Conservation (phyloP, 1,140 invertebrate species). For the Sweltsa coloradensis region DNA sequence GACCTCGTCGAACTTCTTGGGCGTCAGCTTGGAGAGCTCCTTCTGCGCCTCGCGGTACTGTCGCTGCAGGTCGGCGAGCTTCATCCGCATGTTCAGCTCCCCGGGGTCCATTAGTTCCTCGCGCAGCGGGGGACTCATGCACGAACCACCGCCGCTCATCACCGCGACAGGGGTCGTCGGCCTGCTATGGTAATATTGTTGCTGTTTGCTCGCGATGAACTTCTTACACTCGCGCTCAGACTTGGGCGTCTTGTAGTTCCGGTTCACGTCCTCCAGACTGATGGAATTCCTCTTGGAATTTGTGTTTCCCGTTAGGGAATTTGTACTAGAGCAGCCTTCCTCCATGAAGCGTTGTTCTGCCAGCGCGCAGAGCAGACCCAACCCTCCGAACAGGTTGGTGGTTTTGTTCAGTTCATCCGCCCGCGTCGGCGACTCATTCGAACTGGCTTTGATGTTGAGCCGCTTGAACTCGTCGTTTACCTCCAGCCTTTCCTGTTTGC, state of each 20-base stretch:
- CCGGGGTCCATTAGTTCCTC: constrained; percentile 51
- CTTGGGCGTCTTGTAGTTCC: constrained; percentile 32
- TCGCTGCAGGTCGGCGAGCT: constrained; percentile 63
- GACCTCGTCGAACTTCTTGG: constrained; percentile 27
- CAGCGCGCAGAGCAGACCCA: constrained; percentile 69
- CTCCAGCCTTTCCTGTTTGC: no score
- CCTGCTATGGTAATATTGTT: constrained; percentile 16
- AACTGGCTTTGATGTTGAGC: no score
- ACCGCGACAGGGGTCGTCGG: constrained; percentile 24
- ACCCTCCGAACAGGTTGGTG: constrained; percentile 40
- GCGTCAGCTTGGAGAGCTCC: constrained; percentile 57
- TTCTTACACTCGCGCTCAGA: constrained; percentile 33
- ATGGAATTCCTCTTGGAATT: constrained; percentile 10
- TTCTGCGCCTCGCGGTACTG: constrained; percentile 68
- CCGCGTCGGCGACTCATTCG: neutral
- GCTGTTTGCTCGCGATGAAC: constrained; percentile 29
- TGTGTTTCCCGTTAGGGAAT: neutral
- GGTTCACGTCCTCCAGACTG: constrained; percentile 17
- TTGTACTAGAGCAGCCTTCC: constrained; percentile 32
- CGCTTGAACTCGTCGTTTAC: no score
- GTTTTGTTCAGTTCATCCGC: neutral
- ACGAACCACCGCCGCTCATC: constrained; percentile 32
- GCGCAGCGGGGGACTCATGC: constrained; percentile 4
- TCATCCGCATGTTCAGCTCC: constrained; percentile 66
- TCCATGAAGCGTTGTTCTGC: constrained; percentile 74